A percentile compares a stretch with the other conserved stretches of the same genome.
Conservation (phyloP, 2,888 invertebrate species). For the Caenorhabditis sulstoni region DNA sequence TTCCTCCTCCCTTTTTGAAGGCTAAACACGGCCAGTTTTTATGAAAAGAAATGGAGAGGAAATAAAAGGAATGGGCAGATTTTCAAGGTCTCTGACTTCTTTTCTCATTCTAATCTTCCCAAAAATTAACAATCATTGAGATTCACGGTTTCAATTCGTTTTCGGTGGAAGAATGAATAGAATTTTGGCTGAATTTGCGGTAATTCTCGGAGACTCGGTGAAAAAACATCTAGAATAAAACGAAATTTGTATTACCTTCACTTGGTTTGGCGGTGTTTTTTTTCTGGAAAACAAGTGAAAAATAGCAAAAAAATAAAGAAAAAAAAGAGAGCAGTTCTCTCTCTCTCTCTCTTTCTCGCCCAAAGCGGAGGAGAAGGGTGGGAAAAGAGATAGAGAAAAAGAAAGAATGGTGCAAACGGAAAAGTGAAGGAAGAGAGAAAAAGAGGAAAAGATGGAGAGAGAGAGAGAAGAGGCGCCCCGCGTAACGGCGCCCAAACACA, state of each 20-base stretch:
- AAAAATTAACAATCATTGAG: too few species aligned
- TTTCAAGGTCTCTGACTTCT: constrained; percentile 15
- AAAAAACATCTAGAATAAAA: too few species aligned
- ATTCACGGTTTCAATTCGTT: too few species aligned
- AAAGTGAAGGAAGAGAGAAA: constrained; percentile 14
- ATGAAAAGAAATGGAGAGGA: not conserved
- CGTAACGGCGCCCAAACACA: not conserved
- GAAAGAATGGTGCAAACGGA: constrained; percentile 5
- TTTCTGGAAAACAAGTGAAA: constrained; percentile 36
- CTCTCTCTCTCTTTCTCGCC: not conserved
- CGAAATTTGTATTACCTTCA: constrained; percentile 10
- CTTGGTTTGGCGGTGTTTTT: not conserved
- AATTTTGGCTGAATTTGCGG: too few species aligned
- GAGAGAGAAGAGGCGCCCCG: constrained; percentile 5
- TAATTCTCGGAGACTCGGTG: too few species aligned
- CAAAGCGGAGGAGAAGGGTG: constrained; percentile 9
- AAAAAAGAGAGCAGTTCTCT: constrained; percentile 44
- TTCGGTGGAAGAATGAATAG: too few species aligned
- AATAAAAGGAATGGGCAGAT: too few species aligned
- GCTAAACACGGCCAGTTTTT: not conserved
- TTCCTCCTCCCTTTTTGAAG: not conserved
- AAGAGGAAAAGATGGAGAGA: constrained; percentile 19
- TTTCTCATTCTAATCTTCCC: not conserved
- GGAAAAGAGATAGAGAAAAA: constrained; percentile 38
- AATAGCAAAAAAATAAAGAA: constrained; percentile 32